These are phyloP conservation scores for Drosophila baimaii DNA, from an alignment of 1,140 invertebrate genomes.

Conservation along the genomic window DNA sequence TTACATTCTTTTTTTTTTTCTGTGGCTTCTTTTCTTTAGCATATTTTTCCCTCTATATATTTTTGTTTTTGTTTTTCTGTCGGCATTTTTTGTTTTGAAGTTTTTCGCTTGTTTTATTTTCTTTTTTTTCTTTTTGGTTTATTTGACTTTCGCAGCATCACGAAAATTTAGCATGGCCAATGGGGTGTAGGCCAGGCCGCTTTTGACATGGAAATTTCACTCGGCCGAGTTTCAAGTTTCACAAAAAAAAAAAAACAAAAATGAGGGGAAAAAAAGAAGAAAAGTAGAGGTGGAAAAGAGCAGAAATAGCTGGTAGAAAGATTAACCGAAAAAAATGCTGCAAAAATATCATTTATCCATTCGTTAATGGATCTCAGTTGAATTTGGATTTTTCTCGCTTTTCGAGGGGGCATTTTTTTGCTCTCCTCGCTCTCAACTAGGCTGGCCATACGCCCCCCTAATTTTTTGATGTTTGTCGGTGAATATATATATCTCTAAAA, in stretches of 20 bases:
- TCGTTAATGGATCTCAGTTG: conserved; percentile 37
- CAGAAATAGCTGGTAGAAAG: neutral
- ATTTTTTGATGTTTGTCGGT: neutral
- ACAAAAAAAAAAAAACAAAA: conserved; percentile 18
- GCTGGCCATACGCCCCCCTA: conserved; percentile 23
- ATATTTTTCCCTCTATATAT: conserved; percentile 47
- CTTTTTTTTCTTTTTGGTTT: conserved; percentile 26
- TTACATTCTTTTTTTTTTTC: conserved; percentile 39
- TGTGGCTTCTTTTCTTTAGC: conserved; percentile 47
- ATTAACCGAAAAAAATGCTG: neutral
- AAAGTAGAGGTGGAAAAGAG: conserved; percentile 13
- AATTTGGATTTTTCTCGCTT: conserved; percentile 24
- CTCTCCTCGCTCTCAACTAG: conserved; percentile 9
- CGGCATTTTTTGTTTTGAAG: conserved; percentile 71
- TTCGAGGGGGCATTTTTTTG: conserved; percentile 4
- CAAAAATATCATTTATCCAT: conserved; percentile 29
- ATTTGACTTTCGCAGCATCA: conserved; percentile 75
- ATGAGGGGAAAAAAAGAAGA: conserved; percentile 8
- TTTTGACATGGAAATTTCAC: conserved; percentile 70
- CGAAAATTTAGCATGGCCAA: conserved; percentile 73
- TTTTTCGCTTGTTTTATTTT: conserved; percentile 26
- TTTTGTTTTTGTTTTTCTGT: conserved; percentile 36
- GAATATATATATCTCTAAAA: neutral
- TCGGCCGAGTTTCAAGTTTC: conserved; percentile 36
- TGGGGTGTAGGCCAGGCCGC: conserved; percentile 58